Percentiles rank a stretch among this genome's conserved stretches.
phyloP scores from a whole-genome alignment of 2,888 invertebrate species.

The Ormyrus rosae region DNA sequence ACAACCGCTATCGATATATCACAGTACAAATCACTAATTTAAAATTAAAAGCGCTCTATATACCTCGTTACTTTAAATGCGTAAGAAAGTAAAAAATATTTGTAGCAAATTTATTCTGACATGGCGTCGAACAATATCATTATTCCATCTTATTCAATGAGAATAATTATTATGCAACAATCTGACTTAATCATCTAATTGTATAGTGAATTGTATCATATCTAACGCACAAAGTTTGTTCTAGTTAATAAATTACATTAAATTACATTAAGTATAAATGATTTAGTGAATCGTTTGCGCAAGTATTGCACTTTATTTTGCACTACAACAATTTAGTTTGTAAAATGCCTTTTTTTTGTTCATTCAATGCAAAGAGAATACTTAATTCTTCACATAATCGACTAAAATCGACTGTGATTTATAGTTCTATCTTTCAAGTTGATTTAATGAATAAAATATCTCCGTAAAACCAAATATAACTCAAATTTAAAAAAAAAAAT shows the following conservation, averaged over 20 bases:
- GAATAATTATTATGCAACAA: background rate
- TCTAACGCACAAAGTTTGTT: no score
- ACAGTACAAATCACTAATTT: constrained; percentile 37
- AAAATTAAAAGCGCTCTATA: background rate
- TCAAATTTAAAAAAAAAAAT: background rate
- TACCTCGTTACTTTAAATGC: background rate
- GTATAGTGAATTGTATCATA: no score
- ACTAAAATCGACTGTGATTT: no score
- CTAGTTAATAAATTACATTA: no score
- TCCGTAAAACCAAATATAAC: background rate
- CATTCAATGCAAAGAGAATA: background rate
- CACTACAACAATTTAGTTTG: background rate
- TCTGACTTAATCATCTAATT: no score
- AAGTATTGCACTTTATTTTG: no score
- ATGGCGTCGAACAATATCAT: constrained; percentile 22
- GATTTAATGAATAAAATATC: no score
- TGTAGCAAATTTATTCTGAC: background rate
- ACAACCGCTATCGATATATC: constrained; percentile 15
- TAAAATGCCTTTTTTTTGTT: background rate
- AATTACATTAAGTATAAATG: no score
- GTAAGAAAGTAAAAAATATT: background rate
- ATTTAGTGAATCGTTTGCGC: no score
- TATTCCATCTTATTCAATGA: background rate
- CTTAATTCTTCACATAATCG: background rate
- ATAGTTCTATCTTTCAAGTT: no score